Conservation (phyloP, 2,113 vertebrate species). For the Steatornis caripensis region DNA sequence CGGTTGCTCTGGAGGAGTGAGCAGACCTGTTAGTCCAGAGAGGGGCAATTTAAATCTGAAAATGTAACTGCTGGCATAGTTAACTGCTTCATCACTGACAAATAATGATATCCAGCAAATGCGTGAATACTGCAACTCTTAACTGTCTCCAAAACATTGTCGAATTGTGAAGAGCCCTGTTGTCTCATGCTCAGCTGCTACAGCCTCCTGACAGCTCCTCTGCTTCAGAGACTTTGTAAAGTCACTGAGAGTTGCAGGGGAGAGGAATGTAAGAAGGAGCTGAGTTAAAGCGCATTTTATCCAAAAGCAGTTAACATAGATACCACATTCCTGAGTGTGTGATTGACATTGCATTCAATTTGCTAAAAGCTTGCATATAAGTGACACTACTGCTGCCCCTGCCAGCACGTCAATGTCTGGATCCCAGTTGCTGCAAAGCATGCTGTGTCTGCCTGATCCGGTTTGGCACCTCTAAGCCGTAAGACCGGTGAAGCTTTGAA, state of each 20-base stretch:
- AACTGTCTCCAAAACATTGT: not conserved
- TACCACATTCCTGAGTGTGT: accelerated
- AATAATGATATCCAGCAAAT: not conserved
- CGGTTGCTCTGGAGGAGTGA: not conserved
- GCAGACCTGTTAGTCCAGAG: not conserved
- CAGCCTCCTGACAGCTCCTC: not conserved
- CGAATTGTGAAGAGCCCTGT: not conserved
- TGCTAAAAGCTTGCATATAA: not conserved
- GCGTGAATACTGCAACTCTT: not conserved
- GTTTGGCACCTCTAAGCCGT: not conserved
- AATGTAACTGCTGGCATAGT: not conserved
- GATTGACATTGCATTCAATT: not conserved
- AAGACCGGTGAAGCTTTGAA: not conserved
- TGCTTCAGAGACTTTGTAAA: not conserved
- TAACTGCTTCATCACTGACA: not conserved
- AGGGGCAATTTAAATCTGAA: not conserved
- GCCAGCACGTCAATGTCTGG: not conserved
- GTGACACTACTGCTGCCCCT: not conserved
- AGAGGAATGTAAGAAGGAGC: not conserved
- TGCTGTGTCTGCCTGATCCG: not conserved
- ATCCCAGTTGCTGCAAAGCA: not conserved
- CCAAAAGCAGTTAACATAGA: not conserved
- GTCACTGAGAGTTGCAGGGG: not conserved
- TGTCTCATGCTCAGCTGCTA: not conserved
- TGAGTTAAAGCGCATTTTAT: not conserved